Evolutionary conservation across 2,888 invertebrate genomes (phyloP), one percentile per base, ranked within the genome.

Genomic region (Adela reaumurella): DNA sequence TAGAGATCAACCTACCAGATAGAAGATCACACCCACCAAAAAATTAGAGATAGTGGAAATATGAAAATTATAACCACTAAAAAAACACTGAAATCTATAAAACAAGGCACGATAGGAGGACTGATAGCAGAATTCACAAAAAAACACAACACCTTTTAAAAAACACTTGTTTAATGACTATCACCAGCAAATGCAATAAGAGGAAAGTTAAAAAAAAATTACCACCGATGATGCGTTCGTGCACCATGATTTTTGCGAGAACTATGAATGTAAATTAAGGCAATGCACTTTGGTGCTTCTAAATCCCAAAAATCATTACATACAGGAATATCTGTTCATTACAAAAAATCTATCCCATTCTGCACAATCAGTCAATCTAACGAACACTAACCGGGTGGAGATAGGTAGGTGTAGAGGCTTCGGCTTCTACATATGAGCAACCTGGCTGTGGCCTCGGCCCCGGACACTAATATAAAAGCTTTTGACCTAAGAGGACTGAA

Each of bases 251-350:
- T 55, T 53, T 28, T 53, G 50, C 2, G 52, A 53, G 46, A 55
- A 55, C 48, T 54, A 54, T 49, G 48, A 47, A 43, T 44, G 48
- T 17, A 55, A 50, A 51, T 55, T 47, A 54, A 54, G 50, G 44
- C 49, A 11, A 51, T 54, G 50, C 54, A 53, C 45, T 54, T 52
- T 45, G 52, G 53, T 43, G 51, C 52, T 2, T 53, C 51, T 16
- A 51, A 53, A 51, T 43, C 20, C 16, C 51, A 53, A 44, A 49
- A 53, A 10, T 51, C 52, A 10, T 48, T 55, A 20, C 54, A 54
- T 18, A 51, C 51, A 17, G 50, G 51, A 10, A 54, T 54, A 24
- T 53, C 35, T 35, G 35, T 8, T 14, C 35, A 35, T 35, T 8
- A 35, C 35, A 35, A 14, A 3, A 35, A 35, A 14, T 35, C 35